Evolutionary conservation across 2,797 vertebrate genomes (phyloP), one percentile per base, ranked within the genome.

Genomic region (Cuculus canorus): DNA sequence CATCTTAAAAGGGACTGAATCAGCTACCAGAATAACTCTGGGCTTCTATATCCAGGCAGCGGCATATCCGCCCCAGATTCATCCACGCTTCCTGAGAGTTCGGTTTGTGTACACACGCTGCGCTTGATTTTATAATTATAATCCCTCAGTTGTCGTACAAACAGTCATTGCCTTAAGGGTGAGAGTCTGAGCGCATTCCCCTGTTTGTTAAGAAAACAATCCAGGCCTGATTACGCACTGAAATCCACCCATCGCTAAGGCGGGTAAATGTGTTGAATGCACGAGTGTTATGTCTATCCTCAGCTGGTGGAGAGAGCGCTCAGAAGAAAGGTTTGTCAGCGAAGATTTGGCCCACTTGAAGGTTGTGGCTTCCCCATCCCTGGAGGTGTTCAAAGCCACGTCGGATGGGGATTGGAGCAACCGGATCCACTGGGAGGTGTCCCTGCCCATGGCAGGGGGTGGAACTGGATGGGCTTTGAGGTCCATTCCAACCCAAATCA

Each of bases 11-110:
- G 53, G 82, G 80, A 61, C 60, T 87, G 87, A 77, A 85, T 69
- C 87, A 95, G 70, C 16, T 17, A 60, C 87, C 60, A 65, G 84
- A 85, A 93, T 82, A 88, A 85, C 88, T 93, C 71, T 2, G 60
- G 70, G 70, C 70, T 93, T 60, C 91, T 35, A 59, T 50, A 69
- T 72, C 70, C 83, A 81, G 60, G 57, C 77, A 82, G 68, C 7
- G 7, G 65, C 61, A 22, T 6, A 57, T 30, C 86, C 14, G 27
- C 59, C 69, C 79, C 54, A 33, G 90, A 63, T 90, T 41, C 82
- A 61, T 57, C 89, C 86, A 48, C 3, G 17, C 77, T 79, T 68
- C 60, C 65, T 5, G 10, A n/a, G 70, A 18, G 85, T 4, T 13
- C 13, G 45, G 32, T 50, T 61, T 88, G 84, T 72, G 65, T 77